Base-by-base conservation (phyloP, 2,888 invertebrate genomes). In the Sphinx pinastri region DNA sequence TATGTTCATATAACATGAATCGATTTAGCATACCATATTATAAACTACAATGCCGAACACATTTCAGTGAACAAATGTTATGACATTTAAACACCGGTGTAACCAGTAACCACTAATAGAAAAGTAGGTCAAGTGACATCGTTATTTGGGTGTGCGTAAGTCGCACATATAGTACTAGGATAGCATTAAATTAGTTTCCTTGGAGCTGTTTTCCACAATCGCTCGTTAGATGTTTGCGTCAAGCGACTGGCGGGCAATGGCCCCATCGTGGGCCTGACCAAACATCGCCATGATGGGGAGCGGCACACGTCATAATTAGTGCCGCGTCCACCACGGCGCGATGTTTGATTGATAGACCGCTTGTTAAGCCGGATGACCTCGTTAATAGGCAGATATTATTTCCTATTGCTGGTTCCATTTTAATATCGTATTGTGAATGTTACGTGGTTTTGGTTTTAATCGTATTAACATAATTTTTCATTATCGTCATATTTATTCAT, bases 291-390 rank as follows among this genome's bases (percentile, higher is more conserved):
- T 38, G 38, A 38, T 38, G 77, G 88, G 90, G 91, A 86, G 88
- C 86, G 90, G 86, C 86, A 85, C 86, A 86, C 85, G 89, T 90
- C 91, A 91, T 86, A 87, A 88, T 88, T 86, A 83, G 81, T 81
- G 76, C 75, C 78, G 71, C 70, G 75, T 74, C 76, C 76, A 78
- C 77, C 77, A 81, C 76, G 80, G 55, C 73, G 82, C 77, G 79
- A 19, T 73, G 82, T 81, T 89, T 91, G 91, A 91, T 92, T 92
- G 91, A 92, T 92, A 85, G 90, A 88, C 88, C 87, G 88, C 88
- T 87, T 87, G 89, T 86, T 88, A 88, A 84, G 88, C 84, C 83
- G 87, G 87, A 88, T 77, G 87, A 85, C 87, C 88, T 91, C 87
- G 85, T 90, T 89, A 84, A 84, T 82, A 83, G 80, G 75, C 72